Evolutionary conservation across 37 sponge, comb jelly and placozoan species (phyloP).

Genomic region (Haliclona indistincta): DNA sequence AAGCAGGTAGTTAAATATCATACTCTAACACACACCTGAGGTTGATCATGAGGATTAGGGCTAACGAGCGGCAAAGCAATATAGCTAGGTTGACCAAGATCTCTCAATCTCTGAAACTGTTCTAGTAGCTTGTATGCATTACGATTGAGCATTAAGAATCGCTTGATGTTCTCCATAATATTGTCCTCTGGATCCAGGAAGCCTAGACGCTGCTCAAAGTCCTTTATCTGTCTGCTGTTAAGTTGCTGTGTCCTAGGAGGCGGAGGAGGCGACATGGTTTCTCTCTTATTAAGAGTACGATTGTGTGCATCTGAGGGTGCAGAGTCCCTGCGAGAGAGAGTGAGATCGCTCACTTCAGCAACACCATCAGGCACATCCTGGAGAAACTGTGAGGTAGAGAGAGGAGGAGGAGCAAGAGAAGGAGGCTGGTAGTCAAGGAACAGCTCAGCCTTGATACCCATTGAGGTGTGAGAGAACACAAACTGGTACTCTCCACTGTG

Average conservation of each 20-base stretch:
- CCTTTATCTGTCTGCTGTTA: conserved; percentile 59
- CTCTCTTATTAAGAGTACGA: neutral
- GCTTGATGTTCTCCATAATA: conserved; percentile 13
- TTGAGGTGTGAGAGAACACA: conserved; percentile 7
- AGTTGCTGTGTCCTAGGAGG: conserved; percentile 1
- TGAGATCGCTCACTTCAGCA: neutral
- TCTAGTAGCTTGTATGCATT: conserved; percentile 57
- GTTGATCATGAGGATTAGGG: neutral
- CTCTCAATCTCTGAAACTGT: conserved; percentile 35
- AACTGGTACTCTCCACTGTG: conserved; percentile 63
- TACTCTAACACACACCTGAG: too few relatives aligned
- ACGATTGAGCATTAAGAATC: conserved; percentile 59
- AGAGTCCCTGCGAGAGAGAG: neutral
- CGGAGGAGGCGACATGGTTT: neutral
- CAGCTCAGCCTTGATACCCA: conserved; percentile 3
- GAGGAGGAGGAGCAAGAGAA: neutral
- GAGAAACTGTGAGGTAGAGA: neutral
- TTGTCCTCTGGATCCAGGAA: conserved; percentile 66
- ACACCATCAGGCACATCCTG: neutral
- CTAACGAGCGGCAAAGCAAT: neutral
- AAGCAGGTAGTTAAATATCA: too few relatives aligned
- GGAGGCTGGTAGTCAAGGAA: conserved; percentile 37
- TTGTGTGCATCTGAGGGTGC: neutral
- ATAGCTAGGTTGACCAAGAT: conserved; percentile 56
- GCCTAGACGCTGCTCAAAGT: conserved; percentile 81